These are phyloP conservation scores for Artibeus jamaicensis DNA, from an alignment of 2,797 vertebrate species.

Conservation along the genomic window DNA sequence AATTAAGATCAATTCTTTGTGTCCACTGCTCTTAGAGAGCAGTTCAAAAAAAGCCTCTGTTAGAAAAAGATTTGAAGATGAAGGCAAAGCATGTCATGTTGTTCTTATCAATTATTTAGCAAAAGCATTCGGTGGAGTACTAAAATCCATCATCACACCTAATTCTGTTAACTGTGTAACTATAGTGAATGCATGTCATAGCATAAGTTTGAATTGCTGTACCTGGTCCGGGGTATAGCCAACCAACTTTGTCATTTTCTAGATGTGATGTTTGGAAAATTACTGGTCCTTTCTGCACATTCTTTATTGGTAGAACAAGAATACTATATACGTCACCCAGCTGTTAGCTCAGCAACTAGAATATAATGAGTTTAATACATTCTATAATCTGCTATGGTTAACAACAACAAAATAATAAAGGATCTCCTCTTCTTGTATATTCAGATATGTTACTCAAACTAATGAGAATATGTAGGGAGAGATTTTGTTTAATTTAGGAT, in stretches of 20 bases:
- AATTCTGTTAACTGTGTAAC: neutral
- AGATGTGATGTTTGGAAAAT: neutral
- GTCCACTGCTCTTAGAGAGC: neutral
- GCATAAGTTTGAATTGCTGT: neutral
- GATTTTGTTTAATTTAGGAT: neutral
- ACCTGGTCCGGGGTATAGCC: neutral
- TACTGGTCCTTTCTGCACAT: neutral
- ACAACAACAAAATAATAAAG: neutral
- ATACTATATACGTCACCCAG: neutral
- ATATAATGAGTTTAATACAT: neutral
- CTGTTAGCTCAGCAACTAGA: neutral
- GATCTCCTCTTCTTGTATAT: neutral
- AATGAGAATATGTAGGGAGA: neutral
- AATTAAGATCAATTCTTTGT: slow-evolving; percentile 6
- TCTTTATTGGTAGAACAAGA: neutral
- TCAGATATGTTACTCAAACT: neutral
- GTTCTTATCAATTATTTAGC: neutral
- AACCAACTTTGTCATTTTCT: neutral
- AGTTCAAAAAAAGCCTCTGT: neutral
- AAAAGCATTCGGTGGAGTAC: neutral
- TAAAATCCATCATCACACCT: neutral
- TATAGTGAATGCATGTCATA: neutral
- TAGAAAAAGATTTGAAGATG: neutral
- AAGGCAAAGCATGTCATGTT: neutral
- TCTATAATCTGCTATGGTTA: neutral